Evolutionary conservation across 2,113 vertebrate species (phyloP).

Genomic region (Corythornis madagascariensis): DNA sequence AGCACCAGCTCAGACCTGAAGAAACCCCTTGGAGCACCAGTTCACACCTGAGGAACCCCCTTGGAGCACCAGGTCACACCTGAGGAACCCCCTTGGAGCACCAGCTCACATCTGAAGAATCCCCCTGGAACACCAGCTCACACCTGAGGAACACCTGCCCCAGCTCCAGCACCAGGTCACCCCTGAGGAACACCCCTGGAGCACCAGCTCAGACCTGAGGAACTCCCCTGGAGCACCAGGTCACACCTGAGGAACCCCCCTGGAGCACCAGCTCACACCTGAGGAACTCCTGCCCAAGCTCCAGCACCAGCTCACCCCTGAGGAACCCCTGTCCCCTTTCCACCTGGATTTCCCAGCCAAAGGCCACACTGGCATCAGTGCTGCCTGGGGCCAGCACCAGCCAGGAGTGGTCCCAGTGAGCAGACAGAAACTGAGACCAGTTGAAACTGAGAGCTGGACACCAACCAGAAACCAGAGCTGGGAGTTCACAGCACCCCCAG

Average conservation of each 20-base stretch:
- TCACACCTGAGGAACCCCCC: too few species aligned
- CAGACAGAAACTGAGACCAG: background rate
- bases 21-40: too few species aligned
- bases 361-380: accelerated
- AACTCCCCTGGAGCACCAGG: background rate
- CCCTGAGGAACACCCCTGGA: accelerated
- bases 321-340: accelerated
- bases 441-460: background rate
- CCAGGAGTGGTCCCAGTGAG: background rate
- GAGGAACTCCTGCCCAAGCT: background rate
- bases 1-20: too few species aligned
- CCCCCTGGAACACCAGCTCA: too few species aligned
- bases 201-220: accelerated
- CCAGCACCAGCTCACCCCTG: background rate
- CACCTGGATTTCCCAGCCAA: background rate
- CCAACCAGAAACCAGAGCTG: accelerated
- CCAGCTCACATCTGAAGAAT: too few species aligned
- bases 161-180: background rate
- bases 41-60: too few species aligned
- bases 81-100: too few species aligned
- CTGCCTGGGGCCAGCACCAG: background rate
- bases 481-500: background rate
- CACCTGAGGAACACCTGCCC: too few species aligned
- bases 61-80: too few species aligned
- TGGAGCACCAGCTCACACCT: too few species aligned